Base-by-base conservation (phyloP, 2,888 invertebrate genomes). In the Iselma pallidipennis region DNA sequence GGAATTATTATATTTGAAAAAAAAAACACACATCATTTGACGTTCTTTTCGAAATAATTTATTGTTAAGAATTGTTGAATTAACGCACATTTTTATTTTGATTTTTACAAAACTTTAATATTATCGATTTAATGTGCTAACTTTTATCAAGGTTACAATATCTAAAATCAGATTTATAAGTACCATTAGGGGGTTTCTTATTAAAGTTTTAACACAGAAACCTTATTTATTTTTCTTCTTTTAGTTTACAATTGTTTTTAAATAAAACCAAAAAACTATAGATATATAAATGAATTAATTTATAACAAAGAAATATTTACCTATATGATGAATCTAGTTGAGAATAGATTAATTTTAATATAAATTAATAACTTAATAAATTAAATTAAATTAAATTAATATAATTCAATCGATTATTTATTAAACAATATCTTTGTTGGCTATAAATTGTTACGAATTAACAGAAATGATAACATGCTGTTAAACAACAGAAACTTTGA, bases 131-230 rank as follows among this genome's bases (percentile, higher is more conserved):
- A 31, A 51, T 51, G 25, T 51, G 51, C 21, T 29, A 51, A 51
- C 51, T 9, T 51, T 45, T 51, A 51, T 29, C 29, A 51, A 51
- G 51, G 51, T 51, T 51, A 51, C 19, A 29, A 33, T 31, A 29
- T 51, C 54, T 42, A 33, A 42, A 54, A 42, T 62, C 58, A 56
- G 63, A 59, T 59, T 63, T 63, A 59, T 63, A 56, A 14, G 49
- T 45, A n/a, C 42, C 50, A 59, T 63, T 21, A n/a, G 48, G 37
- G 42, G 63, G 63, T 52, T 63, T 63, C 63, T 59, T 55, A 63
- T 57, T 63, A 37, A 14, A 12, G 56, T 52, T 57, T 48, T 49
- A 10, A 25, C 14, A 37, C 26, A 7, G 54, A 59, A 55, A 50
- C 49, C 55, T 10, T 49, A 33, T 10, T 2, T 29, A 19, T n/a